phyloP scores from a whole-genome alignment of 2,888 invertebrate species.

The Coecobrya sp. region DNA sequence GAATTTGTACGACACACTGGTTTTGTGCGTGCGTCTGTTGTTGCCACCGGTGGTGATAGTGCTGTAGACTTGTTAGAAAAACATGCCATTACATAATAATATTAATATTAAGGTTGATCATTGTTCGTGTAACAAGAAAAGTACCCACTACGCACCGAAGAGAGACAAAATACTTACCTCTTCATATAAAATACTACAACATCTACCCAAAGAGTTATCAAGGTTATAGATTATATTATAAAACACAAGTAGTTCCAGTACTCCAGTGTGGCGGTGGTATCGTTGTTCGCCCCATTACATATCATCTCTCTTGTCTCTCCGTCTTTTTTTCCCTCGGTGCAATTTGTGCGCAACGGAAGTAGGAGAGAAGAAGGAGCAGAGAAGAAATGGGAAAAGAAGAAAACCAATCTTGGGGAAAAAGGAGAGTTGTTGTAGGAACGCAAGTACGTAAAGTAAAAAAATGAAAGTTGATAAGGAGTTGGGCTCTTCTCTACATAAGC shows the following conservation, averaged over 20 bases:
- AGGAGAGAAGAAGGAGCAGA: neutral
- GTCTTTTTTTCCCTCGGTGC: conserved; percentile 38
- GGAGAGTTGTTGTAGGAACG: conserved; percentile 21
- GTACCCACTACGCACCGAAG: too few relatives aligned
- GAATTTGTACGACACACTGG: too few relatives aligned
- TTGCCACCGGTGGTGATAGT: neutral
- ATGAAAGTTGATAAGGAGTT: conserved; percentile 72
- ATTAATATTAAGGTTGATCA: conserved; percentile 45
- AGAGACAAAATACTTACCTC: neutral
- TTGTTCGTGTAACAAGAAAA: neutral
- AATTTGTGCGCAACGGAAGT: conserved; percentile 54
- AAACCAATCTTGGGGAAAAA: conserved; percentile 67
- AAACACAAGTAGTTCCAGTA: neutral
- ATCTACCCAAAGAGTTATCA: conserved; percentile 4
- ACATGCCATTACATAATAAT: conserved; percentile 51
- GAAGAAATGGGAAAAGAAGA: conserved; percentile 33
- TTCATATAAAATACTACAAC: neutral
- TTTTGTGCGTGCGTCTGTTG: neutral
- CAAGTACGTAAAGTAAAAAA: conserved; percentile 41
- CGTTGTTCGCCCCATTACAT: conserved; percentile 71
- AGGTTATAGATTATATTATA: conserved; percentile 39
- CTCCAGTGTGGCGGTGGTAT: conserved; percentile 21
- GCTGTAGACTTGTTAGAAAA: neutral
- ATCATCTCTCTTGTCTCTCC: conserved; percentile 2
- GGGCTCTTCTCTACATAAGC: too few relatives aligned